Conservation (phyloP, 2,888 invertebrate species). For the Lydus trimaculatus region DNA sequence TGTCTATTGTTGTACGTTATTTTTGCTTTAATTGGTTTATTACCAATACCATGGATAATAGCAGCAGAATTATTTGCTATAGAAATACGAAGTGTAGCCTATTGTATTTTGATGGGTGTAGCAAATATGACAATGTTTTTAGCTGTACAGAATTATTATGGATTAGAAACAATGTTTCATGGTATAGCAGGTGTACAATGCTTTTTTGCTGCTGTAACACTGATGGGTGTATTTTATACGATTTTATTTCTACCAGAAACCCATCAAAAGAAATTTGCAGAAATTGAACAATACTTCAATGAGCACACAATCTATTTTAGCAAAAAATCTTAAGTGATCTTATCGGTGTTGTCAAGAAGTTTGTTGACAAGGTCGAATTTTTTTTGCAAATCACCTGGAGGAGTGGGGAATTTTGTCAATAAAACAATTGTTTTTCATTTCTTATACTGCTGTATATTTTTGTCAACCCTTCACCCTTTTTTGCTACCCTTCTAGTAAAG, state of each 20-base stretch:
- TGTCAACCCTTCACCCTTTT: neutral
- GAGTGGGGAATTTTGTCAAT: neutral
- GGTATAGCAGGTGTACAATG: constrained; percentile 63
- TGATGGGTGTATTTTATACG: constrained; percentile 57
- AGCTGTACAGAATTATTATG: constrained; percentile 62
- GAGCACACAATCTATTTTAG: constrained; percentile 50
- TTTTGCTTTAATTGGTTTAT: constrained; percentile 65
- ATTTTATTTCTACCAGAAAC: constrained; percentile 62
- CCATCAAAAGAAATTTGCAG: constrained; percentile 60
- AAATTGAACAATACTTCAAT: constrained; percentile 62
- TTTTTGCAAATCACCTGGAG: too few species aligned
- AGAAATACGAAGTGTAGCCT: constrained; percentile 65
- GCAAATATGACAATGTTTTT: constrained; percentile 66
- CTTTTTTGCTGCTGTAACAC: constrained; percentile 38
- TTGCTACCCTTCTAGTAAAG: neutral
- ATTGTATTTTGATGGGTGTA: constrained; percentile 63
- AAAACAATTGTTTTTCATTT: neutral
- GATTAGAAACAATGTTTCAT: constrained; percentile 46
- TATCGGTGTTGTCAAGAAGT: too few species aligned
- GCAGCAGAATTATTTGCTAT: constrained; percentile 67
- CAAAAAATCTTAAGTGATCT: neutral
- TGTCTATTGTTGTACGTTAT: constrained; percentile 64
- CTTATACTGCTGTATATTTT: neutral
- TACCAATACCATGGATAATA: constrained; percentile 69
- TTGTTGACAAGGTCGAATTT: too few species aligned